Evolutionary conservation across 2,888 invertebrate genomes (phyloP).

Genomic region (Erebia ligea): DNA sequence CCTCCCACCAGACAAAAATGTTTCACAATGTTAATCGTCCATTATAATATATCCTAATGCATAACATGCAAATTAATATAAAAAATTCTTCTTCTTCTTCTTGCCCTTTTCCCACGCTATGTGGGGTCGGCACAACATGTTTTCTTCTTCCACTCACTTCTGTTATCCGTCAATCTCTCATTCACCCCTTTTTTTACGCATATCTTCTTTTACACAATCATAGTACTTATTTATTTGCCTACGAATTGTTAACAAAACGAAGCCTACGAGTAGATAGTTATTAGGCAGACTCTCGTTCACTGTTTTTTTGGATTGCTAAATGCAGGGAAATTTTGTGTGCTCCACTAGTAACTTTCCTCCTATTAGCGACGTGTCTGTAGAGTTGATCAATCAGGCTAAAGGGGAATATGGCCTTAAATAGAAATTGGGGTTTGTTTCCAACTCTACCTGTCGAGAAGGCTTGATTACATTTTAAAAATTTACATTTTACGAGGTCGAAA

Average conservation of each 20-base stretch:
- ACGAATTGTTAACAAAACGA: neutral
- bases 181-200: no score
- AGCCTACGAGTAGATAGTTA: constrained; percentile 10
- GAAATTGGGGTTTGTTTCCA: neutral
- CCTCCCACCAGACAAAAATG: no score
- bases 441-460: neutral
- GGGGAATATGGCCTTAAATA: constrained; percentile 29
- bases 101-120: no score
- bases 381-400: constrained; percentile 60
- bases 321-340: constrained; percentile 37
- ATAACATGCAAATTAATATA: no score
- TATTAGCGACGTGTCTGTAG: constrained; percentile 77
- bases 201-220: no score
- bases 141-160: no score
- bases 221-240: no score
- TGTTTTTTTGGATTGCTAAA: constrained; percentile 31
- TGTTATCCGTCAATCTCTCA: no score
- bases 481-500: neutral
- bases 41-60: no score
- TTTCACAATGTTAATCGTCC: no score
- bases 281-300: constrained; percentile 8
- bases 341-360: constrained; percentile 57
- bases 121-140: no score
- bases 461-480: neutral
- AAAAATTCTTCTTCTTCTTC: no score